phyloP scores from a whole-genome alignment of 2,888 invertebrate species.

The Napeogenes sylphis region DNA sequence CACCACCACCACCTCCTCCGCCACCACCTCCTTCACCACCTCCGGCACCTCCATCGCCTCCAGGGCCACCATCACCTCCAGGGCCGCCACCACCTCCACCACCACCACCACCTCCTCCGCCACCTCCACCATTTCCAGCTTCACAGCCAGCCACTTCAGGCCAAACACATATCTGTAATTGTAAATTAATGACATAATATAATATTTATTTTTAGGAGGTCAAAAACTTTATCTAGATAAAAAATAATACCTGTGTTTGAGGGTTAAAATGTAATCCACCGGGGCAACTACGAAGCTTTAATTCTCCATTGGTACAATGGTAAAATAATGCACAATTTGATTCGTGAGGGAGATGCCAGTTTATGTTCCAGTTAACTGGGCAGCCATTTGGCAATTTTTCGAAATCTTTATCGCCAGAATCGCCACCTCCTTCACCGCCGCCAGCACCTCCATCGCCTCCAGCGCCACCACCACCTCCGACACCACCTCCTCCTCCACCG shows the following conservation, averaged over 20 bases:
- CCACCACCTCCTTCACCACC: background rate
- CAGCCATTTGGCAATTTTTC: conserved; percentile 1
- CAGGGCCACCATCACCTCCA: too few species aligned
- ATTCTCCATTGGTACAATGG: background rate
- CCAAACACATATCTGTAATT: conserved; percentile 14
- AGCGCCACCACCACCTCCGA: too few species aligned
- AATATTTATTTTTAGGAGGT: too few species aligned
- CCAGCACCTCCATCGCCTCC: background rate
- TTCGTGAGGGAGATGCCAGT: conserved; percentile 3
- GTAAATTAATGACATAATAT: background rate
- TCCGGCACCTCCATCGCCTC: too few species aligned
- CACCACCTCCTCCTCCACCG: background rate
- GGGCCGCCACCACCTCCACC: too few species aligned
- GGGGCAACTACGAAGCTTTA: too few species aligned
- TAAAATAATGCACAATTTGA: background rate
- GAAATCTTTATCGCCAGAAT: background rate
- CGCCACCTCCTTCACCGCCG: background rate
- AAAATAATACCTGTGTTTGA: too few species aligned
- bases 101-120: too few species aligned
- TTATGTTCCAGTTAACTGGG: background rate
- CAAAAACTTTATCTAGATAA: too few species aligned
- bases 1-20: conserved; percentile 19
- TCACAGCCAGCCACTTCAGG: background rate
- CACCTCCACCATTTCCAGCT: too few species aligned
- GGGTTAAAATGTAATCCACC: too few species aligned